Evolutionary conservation across 2,888 invertebrate genomes (phyloP), one percentile per base, ranked within the genome.

Genomic region (Hyalella azteca): DNA sequence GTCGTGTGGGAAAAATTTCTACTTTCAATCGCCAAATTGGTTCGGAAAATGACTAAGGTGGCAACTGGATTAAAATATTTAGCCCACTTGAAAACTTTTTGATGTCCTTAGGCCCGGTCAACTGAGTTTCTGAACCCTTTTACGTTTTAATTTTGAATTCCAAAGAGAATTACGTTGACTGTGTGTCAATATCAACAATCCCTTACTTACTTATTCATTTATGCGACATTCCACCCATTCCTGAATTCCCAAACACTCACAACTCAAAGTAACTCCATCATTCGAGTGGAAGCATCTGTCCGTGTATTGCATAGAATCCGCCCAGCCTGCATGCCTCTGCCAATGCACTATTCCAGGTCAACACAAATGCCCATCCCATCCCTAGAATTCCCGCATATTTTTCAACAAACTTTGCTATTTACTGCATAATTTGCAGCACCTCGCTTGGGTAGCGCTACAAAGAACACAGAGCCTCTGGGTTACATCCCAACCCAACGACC

Each of bases 291-390:
- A 11, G 54, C 54, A 22, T 54, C 54, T 54, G 54, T 29, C 22
- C 29, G 22, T 26, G 4, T 26, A 22, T 11, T 26, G 54, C 22
- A 54, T 54, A 15, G 45, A 45, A 45, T 45, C 45, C 45, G 15
- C 45, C 45, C 45, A 45, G n/a, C 54, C 54, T 26, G 26, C 29
- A 26, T 66, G 36, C 66, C 32, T 36, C 66, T 66, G 66, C 66
- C 36, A n/a, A 32, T 66, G 66, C n/a, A n/a, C n/a, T n/a, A 66
- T 66, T 66, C 66, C 66, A 66, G 66, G 66, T 66, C 66, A 66
- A 19, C 7, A 36, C 32, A n/a, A 36, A n/a, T n/a, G n/a, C n/a
- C n/a, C 39, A 32, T 19, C 66, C 36, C 66, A 36, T 66, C 36
- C 36, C 29, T 36, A 11, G 36, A 66, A 66, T 66, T 66, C 66